Evolutionary conservation across 2,113 vertebrate genomes (phyloP).

Genomic region (Xyrauchen texanus): DNA sequence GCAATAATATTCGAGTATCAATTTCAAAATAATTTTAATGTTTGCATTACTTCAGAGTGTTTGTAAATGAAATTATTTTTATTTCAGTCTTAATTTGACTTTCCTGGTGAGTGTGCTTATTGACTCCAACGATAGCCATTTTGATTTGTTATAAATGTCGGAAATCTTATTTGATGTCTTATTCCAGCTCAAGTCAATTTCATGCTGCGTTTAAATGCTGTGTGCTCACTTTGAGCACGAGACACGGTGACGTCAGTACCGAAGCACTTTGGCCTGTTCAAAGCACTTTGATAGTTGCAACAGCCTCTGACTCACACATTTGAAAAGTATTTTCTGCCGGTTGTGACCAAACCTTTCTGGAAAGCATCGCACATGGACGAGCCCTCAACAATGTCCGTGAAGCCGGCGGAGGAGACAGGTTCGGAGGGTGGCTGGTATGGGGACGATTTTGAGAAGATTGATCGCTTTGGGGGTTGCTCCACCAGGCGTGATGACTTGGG

Average conservation of each 20-base stretch:
- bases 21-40: no score
- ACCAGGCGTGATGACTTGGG: slow-evolving; percentile 58
- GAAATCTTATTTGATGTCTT: background rate
- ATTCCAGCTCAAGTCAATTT: background rate
- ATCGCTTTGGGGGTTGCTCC: slow-evolving; percentile 66
- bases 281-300: slow-evolving; percentile 3
- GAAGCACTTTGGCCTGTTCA: slow-evolving; percentile 62
- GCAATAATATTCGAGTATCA: background rate
- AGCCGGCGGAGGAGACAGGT: slow-evolving; percentile 69
- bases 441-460: slow-evolving; percentile 69
- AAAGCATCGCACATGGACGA: slow-evolving; percentile 35
- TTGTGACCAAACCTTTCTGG: background rate
- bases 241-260: slow-evolving; percentile 78
- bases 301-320: background rate
- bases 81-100: background rate
- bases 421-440: slow-evolving; percentile 63
- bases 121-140: background rate
- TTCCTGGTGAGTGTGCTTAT: background rate
- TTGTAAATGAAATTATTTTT: no score
- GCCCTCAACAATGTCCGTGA: slow-evolving; percentile 73
- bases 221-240: slow-evolving; percentile 58
- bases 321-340: background rate
- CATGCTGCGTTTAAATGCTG: background rate
- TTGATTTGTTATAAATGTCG: background rate
- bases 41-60: no score